Percentiles rank a stretch among this genome's conserved stretches.
Evolutionary conservation across 2,113 vertebrate genomes (phyloP).

Genomic region (Mobula birostris): DNA sequence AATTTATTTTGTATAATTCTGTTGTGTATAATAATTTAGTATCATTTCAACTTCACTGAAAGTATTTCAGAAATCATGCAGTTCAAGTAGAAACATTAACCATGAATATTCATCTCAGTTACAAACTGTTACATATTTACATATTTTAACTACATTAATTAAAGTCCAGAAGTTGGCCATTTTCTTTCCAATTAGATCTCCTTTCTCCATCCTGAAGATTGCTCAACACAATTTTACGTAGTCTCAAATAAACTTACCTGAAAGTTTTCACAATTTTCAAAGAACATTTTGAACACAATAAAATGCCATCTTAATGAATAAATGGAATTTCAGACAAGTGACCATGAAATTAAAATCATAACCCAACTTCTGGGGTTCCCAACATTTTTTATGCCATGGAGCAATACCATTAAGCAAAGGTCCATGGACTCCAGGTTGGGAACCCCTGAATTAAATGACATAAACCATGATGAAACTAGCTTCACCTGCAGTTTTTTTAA

Average conservation of each 20-base stretch:
- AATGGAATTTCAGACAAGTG: neutral
- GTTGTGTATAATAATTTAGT: neutral
- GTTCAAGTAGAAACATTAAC: neutral
- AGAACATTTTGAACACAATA: slow-evolving; percentile 14
- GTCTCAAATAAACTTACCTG: neutral
- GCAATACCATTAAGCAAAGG: no score
- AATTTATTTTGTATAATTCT: neutral
- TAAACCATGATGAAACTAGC: neutral
- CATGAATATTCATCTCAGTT: neutral
- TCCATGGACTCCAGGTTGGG: no score
- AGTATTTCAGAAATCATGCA: neutral
- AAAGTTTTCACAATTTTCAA: neutral
- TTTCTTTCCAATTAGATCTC: neutral
- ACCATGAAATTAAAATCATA: neutral
- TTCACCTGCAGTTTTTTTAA: neutral
- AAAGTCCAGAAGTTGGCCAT: neutral
- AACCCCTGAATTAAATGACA: no score
- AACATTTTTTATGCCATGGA: no score
- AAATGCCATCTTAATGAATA: neutral
- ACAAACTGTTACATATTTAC: neutral
- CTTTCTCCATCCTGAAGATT: neutral
- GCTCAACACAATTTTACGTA: neutral
- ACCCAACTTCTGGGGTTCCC: neutral
- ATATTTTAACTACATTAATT: neutral
- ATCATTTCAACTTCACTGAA: neutral